Evolutionary conservation across 2,797 vertebrate genomes (phyloP), one percentile per base, ranked within the genome.

Genomic region (Prionace glauca): DNA sequence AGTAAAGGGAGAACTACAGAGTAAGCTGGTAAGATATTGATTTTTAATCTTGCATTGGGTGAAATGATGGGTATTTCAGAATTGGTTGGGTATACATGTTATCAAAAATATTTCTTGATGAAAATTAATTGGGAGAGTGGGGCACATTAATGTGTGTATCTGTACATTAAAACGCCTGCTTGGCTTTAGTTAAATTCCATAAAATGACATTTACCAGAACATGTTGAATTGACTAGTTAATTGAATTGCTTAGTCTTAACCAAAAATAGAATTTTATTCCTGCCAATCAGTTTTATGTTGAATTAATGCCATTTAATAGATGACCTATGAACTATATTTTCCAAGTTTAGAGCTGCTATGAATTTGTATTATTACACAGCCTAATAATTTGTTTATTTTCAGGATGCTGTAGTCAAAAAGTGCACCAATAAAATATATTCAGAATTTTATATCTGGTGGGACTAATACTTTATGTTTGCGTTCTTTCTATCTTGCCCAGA

Each of bases 1-100:
- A 96, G 97, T 97, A 60, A 99, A 98, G 97, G 99, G 99, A 97
- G 98, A 98, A 22, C 97, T 99, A 96, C 99, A 99, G 96, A 99
- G 98, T 97, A 99, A 99, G 96, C 97, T 99, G 98, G 98, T 99
- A 98, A 98, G 98, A 97, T 97, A 96, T 96, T 65, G 50, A 1
- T 56, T 77, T 77, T 29, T 94, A 65, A 41, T 67, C 32, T 92
- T 92, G 20, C 18, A 92, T 24, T 69, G 24, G 18, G n/a, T 20
- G 36, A 67, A 92, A 36, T 67, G 32, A n/a, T 69, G 14, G 87
- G 50, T 16, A 16, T 36, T 65, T 10, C 5, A 65, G 60, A 91
- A 67, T 36, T 67, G 18, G 1, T 4, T 56, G 26, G 18, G 29
- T 29, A 67, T 36, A 65, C n/a, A 20, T 18, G 56, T 79, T 14